Base-by-base conservation (phyloP, 1,140 invertebrate genomes). In the Globodera ellingtonae region DNA sequence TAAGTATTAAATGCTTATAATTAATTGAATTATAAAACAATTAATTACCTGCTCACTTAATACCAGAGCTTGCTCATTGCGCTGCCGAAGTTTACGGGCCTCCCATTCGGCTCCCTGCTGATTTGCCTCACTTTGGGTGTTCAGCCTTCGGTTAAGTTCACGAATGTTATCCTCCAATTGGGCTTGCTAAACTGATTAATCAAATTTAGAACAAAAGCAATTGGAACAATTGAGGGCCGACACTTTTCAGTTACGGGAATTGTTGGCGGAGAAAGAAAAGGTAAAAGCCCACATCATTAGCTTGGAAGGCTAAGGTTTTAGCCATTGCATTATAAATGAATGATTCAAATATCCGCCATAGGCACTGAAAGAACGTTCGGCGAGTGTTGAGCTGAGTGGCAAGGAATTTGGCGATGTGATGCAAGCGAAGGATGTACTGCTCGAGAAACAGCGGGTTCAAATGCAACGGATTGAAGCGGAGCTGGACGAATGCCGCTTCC, bases 131-230 rank as follows among this genome's bases (percentile, higher is more conserved):
- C 80, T 82, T 75, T 86, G 84, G 4, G 82, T 59, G 18, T 56
- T 81, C 35, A 88, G 56, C 0, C 87, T 76, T 0, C 87, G 75
- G 52, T 84, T 88, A 62, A 88, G 77, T 70, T 88, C 87, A 44
- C 85, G 70, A 75, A 88, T 88, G 47, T 79, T 86, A 44, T 88
- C 87, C 83, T 88, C 87, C 44, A 89, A 67, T 78, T 88, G 87
- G 9, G 79, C 72, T 84, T 85, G 83, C 87, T 88, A 71, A 76
- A 88, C 79, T 72, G 75, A 76, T 73, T 21, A 67, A 81, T 35
- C 1, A 24, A 24, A 24, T 24, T 24, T 24, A 24, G 24, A 24
- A 24, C 24, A 86, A 48, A 75, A 75, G 35, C 74, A 59, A 24
- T 72, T 85, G 35, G 83, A 86, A 70, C 65, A 62, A 59, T 66